A percentile compares a stretch with the other conserved stretches of the same genome.
Evolutionary conservation across 2,797 vertebrate species (phyloP).

Genomic region (Hippocampus kuda): DNA sequence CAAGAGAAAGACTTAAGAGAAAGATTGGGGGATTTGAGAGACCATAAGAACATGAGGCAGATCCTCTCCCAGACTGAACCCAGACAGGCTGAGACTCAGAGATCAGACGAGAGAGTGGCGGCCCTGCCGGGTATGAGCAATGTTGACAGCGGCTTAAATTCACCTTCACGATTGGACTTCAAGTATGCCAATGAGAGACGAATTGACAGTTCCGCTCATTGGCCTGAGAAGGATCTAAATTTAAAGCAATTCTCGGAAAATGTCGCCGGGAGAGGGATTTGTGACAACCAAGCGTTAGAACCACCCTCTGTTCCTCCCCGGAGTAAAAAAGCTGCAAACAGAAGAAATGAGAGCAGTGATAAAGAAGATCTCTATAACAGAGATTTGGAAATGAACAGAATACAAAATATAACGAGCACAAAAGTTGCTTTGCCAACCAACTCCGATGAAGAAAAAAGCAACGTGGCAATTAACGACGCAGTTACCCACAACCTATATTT

Average conservation of each 20-base stretch:
- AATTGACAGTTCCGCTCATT: slow-evolving; percentile 3
- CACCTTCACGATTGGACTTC: slow-evolving; percentile 14
- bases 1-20: slow-evolving; percentile 43
- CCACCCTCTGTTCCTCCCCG: slow-evolving; percentile 49
- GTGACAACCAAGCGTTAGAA: slow-evolving; percentile 17
- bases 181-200: slow-evolving; percentile 18
- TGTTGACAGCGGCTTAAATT: slow-evolving; percentile 21
- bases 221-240: slow-evolving; percentile 7
- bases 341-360: slow-evolving; percentile 21
- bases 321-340: slow-evolving; percentile 43
- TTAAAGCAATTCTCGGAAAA: slow-evolving; percentile 32
- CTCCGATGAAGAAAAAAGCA: neutral
- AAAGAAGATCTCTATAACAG: slow-evolving; percentile 15
- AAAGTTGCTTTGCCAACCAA: neutral
- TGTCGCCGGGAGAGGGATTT: slow-evolving; percentile 10
- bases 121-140: slow-evolving; percentile 28
- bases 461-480: neutral
- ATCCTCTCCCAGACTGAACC: slow-evolving; percentile 53
- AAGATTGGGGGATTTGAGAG: slow-evolving; percentile 48
- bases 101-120: slow-evolving; percentile 27
- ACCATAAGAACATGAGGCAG: slow-evolving; percentile 47
- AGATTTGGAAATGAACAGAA: slow-evolving; percentile 9
- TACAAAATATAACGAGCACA: slow-evolving; percentile 11
- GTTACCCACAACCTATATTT: neutral
- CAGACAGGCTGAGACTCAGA: slow-evolving; percentile 30